A percentile compares a stretch with the other conserved stretches of the same genome.
These are phyloP conservation scores for Gryllus longicercus DNA, from an alignment of 2,888 invertebrate genomes.

Conservation along the genomic window DNA sequence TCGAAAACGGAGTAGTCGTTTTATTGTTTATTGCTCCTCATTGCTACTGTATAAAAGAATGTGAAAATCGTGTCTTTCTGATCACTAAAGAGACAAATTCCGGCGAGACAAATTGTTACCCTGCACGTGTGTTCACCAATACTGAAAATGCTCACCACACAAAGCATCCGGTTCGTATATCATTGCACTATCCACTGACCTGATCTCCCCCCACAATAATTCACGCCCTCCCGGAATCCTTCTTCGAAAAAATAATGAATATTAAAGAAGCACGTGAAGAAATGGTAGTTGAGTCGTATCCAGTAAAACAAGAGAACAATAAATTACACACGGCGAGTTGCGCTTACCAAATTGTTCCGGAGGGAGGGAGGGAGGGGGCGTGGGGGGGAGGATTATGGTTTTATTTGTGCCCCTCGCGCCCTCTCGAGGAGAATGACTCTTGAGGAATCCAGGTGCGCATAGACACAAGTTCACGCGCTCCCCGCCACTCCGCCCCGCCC, in stretches of 20 bases:
- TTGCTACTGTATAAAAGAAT: too few relatives aligned
- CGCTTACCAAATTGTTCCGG: neutral
- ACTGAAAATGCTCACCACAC: too few relatives aligned
- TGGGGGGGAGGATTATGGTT: neutral
- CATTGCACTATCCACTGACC: too few relatives aligned
- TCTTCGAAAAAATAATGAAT: neutral
- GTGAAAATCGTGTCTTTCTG: too few relatives aligned
- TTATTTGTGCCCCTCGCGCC: neutral
- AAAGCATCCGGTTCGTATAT: too few relatives aligned
- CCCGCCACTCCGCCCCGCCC: neutral
- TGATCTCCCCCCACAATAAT: neutral
- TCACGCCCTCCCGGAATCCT: neutral
- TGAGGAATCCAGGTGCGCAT: conserved; percentile 17
- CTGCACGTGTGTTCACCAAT: too few relatives aligned
- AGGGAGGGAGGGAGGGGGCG: neutral
- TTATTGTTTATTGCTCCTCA: too few relatives aligned
- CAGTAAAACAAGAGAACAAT: conserved; percentile 17
- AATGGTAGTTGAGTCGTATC: conserved; percentile 6
- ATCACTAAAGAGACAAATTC: too few relatives aligned
- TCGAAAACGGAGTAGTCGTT: too few relatives aligned
- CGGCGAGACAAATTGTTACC: too few relatives aligned
- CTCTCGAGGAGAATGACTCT: neutral
- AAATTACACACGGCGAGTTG: neutral
- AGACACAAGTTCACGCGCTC: neutral
- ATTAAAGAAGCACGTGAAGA: neutral